These are phyloP conservation scores for Paramacrobiotus metropolitanus DNA, from an alignment of 1,140 invertebrate genomes.

Conservation along the genomic window DNA sequence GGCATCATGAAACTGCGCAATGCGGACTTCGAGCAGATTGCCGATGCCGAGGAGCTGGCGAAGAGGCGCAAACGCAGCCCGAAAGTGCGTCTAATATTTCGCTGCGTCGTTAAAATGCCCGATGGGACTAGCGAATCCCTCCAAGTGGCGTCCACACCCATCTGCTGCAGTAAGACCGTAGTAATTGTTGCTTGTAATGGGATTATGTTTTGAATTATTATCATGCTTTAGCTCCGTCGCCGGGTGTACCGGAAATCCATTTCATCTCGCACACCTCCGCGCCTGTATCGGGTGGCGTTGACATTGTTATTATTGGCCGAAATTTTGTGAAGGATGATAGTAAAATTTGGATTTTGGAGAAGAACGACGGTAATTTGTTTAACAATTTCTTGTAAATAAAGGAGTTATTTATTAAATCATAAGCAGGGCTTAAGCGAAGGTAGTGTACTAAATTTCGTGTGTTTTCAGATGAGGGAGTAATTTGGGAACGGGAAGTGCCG, in stretches of 20 bases:
- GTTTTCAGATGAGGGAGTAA: background rate
- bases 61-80: background rate
- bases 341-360: background rate
- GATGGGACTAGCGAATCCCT: slow-evolving; percentile 13
- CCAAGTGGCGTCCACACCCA: slow-evolving; percentile 23
- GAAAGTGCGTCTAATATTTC: slow-evolving; percentile 21
- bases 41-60: background rate
- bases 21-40: background rate
- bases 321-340: slow-evolving; percentile 19
- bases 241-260: slow-evolving; percentile 26
- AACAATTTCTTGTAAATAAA: background rate
- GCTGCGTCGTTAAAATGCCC: slow-evolving; percentile 18
- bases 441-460: background rate
- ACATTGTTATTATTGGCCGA: slow-evolving; percentile 27
- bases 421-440: no score
- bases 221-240: slow-evolving; percentile 27
- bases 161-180: slow-evolving; percentile 24
- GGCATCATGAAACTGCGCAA: background rate
- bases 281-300: slow-evolving; percentile 18
- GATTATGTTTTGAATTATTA: no score
- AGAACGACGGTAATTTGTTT: background rate
- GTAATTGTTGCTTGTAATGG: background rate
- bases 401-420: background rate
- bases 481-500: background rate
- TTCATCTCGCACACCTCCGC: slow-evolving; percentile 21